Conservation (phyloP, 2,113 vertebrate species). For the Paraplagusia blochii region DNA sequence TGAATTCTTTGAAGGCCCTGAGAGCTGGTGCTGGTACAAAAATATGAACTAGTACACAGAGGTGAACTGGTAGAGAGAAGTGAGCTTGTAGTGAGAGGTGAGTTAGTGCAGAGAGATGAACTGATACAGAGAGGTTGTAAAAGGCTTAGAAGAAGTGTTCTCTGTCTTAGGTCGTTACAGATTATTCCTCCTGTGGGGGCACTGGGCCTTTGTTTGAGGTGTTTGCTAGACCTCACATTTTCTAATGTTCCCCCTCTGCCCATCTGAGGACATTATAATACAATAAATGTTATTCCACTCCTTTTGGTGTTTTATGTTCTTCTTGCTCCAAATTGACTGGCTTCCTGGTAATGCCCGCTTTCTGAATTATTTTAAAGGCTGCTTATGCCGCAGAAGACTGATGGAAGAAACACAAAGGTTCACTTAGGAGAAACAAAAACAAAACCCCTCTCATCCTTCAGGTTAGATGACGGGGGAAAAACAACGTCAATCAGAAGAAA, state of each 20-base stretch:
- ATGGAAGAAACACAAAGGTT: no score
- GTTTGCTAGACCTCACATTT: conserved; percentile 26
- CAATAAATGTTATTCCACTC: background rate
- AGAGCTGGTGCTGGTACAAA: conserved; percentile 36
- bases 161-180: conserved; percentile 41
- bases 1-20: no score
- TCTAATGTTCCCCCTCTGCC: conserved; percentile 12
- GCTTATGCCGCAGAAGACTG: no score
- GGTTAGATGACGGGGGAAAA: background rate
- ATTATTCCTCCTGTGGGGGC: conserved; percentile 53
- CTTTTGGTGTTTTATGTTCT: background rate
- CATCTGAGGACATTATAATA: conserved; percentile 4
- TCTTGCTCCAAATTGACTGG: background rate
- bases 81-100: no score
- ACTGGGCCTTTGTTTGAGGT: conserved; percentile 38
- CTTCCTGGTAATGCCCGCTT: no score
- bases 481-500: no score
- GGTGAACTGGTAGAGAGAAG: no score
- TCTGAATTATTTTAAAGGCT: background rate
- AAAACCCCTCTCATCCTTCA: background rate
- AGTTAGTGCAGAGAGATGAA: no score
- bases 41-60: no score
- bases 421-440: background rate
- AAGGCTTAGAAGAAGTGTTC: conserved; percentile 28
- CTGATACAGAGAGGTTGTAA: conserved; percentile 21